Conservation (phyloP, 2,888 invertebrate genomes). For the Ichneumoninae sp. region DNA sequence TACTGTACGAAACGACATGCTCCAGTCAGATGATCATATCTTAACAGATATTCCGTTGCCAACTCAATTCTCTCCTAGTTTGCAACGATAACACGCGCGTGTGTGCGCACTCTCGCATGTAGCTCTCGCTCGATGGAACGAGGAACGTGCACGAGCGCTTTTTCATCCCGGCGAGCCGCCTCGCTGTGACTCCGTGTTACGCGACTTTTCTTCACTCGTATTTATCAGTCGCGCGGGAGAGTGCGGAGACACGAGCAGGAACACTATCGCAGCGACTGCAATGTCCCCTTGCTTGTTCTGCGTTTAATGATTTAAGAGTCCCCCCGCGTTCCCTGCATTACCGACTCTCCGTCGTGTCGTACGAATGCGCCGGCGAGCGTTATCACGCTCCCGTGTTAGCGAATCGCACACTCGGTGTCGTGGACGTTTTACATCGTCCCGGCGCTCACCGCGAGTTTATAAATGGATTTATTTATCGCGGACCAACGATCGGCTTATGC, state of each 20-base stretch:
- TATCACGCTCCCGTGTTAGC: slow-evolving; percentile 52
- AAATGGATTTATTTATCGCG: not conserved
- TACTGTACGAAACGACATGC: too few species aligned
- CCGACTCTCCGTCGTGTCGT: slow-evolving; percentile 61
- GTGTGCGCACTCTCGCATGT: not conserved
- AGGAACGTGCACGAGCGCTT: slow-evolving; percentile 19
- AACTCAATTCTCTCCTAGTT: slow-evolving; percentile 1
- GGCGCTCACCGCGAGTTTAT: not conserved
- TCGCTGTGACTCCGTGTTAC: slow-evolving; percentile 13
- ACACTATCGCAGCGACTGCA: slow-evolving; percentile 26
- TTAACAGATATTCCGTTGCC: slow-evolving; percentile 21
- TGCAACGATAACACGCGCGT: slow-evolving; percentile 26
- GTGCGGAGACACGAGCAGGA: not conserved
- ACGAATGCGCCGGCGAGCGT: slow-evolving; percentile 68
- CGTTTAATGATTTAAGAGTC: slow-evolving; percentile 49
- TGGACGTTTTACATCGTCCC: slow-evolving; percentile 58
- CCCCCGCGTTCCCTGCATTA: slow-evolving; percentile 62
- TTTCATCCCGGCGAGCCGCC: slow-evolving; percentile 13
- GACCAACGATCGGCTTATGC: too few species aligned
- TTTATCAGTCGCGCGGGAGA: slow-evolving; percentile 32
- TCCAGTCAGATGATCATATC: slow-evolving; percentile 17
- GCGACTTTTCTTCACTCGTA: slow-evolving; percentile 34
- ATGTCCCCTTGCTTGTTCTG: slow-evolving; percentile 32
- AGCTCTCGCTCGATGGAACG: slow-evolving; percentile 8
- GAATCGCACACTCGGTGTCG: slow-evolving; percentile 66